These are phyloP conservation scores for Bombus huntii DNA, from an alignment of 1,140 invertebrate genomes.

Conservation along the genomic window DNA sequence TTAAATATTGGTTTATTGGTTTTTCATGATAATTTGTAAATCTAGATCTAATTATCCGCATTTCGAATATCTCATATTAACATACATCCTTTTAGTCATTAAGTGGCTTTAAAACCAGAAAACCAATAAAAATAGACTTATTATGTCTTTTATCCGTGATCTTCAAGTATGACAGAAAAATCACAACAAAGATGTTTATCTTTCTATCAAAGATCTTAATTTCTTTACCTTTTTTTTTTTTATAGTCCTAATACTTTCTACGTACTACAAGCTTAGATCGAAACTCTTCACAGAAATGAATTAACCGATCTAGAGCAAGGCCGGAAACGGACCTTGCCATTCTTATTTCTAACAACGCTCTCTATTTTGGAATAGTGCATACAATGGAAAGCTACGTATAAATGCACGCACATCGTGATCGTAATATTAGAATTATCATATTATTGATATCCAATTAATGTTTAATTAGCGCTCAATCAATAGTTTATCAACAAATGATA, in stretches of 20 bases:
- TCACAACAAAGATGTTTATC: not conserved
- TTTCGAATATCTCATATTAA: not conserved
- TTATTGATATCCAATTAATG: not conserved
- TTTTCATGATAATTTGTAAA: too few species aligned
- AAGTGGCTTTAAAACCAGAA: not conserved
- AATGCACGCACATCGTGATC: not conserved
- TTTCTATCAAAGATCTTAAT: not conserved
- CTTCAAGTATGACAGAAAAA: not conserved
- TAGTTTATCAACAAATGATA: not conserved
- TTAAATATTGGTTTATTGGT: too few species aligned
- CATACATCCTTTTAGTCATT: not conserved
- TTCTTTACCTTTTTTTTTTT: too few species aligned
- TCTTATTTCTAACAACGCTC: slow-evolving; percentile 41
- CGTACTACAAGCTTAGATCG: not conserved
- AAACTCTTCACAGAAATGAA: slow-evolving; percentile 28
- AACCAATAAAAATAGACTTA: not conserved
- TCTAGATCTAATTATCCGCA: too few species aligned
- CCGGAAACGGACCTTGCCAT: slow-evolving; percentile 20
- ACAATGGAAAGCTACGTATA: not conserved
- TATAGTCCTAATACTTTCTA: not conserved
- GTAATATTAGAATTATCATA: not conserved
- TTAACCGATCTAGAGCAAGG: slow-evolving; percentile 58
- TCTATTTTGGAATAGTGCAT: slow-evolving; percentile 31
- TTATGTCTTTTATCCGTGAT: not conserved
- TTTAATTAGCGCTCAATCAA: not conserved